Evolutionary conservation across 2,113 vertebrate species (phyloP).

Genomic region (Epinephelus lanceolatus): DNA sequence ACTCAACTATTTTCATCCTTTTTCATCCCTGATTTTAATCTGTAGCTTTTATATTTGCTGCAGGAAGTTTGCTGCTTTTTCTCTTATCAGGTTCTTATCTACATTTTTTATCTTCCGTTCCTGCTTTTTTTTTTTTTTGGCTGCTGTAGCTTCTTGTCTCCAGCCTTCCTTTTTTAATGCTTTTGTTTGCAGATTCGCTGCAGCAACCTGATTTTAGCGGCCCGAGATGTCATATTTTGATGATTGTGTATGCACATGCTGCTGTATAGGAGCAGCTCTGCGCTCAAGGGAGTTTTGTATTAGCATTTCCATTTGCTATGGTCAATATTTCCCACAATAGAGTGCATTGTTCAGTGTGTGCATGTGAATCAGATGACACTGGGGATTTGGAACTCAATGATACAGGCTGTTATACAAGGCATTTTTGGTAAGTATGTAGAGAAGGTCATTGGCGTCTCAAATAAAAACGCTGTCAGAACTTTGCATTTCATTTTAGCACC

Average conservation of each 20-base stretch:
- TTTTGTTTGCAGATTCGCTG: conserved; percentile 51
- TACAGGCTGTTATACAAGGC: conserved; percentile 21
- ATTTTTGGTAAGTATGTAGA: conserved; percentile 44
- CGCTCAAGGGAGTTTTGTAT: conserved; percentile 57
- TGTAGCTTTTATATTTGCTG: conserved; percentile 7
- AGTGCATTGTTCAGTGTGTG: conserved; percentile 59
- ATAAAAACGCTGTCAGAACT: conserved; percentile 46
- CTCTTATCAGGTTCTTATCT: conserved; percentile 34
- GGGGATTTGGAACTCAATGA: conserved; percentile 53
- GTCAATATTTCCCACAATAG: conserved; percentile 69
- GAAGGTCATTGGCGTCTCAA: conserved; percentile 33
- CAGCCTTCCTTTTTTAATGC: not conserved
- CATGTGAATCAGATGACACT: conserved; percentile 60
- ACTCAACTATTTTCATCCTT: conserved; percentile 13
- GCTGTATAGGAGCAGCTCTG: conserved; percentile 45
- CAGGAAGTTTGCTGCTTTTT: conserved; percentile 16
- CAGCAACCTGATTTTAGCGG: conserved; percentile 22
- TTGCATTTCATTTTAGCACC: conserved; percentile 37
- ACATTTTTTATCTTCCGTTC: not conserved
- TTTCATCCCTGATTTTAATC: conserved; percentile 45
- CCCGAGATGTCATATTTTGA: conserved; percentile 37
- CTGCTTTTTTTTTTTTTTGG: not conserved
- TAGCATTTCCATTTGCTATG: conserved; percentile 76
- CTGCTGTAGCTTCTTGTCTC: not conserved
- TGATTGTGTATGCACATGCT: conserved; percentile 20